Evolutionary conservation across 2,888 invertebrate species (phyloP), one percentile per base, ranked within the genome.

Genomic region (Corythucha ciliata): DNA sequence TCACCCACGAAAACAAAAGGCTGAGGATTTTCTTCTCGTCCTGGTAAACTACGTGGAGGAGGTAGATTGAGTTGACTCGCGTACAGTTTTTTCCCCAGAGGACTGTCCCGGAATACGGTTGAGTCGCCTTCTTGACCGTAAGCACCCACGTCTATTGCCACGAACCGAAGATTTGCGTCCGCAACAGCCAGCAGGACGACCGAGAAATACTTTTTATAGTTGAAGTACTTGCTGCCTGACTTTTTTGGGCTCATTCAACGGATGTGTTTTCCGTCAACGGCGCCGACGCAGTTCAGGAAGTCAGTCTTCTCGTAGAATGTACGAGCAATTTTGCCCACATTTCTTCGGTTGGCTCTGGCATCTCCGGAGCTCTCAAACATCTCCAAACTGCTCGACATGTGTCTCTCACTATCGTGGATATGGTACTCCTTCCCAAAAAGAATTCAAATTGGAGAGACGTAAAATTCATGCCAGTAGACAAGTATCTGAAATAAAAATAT

Each of bases 61-160:
- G 59, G 57, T 20, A 58, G 21, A 48, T 54, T 55, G 47, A 57
- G 46, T 22, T 44, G 21, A 14, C 25, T 41, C 10, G 51, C 36
- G 32, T 57, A 53, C 37, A 58, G 27, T 49, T 58, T 57, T 47
- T 36, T 53, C 14, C 41, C 53, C 39, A 58, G 48, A 22, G 51
- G 44, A 20, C 48, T 52, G n/a, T 56, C 48, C 37, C 46, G 14
- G 45, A 52, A 47, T 41, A 52, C 14, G 27, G 22, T 52, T 3
- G 52, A 52, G 27, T 46, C 52, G 2, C 46, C 46, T 32, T 52
- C 46, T 25, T 36, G 36, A 29, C 52, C 52, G 37, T 25, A 52
- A 29, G 48, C 5, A 21, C 47, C 39, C 18, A 52, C 52, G 37
- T 48, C 47, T 37, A 52, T 52, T 24, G 46, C 22, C 26, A 32